Base-by-base conservation (phyloP, 2,888 invertebrate species). In the Acronicta leporina region DNA sequence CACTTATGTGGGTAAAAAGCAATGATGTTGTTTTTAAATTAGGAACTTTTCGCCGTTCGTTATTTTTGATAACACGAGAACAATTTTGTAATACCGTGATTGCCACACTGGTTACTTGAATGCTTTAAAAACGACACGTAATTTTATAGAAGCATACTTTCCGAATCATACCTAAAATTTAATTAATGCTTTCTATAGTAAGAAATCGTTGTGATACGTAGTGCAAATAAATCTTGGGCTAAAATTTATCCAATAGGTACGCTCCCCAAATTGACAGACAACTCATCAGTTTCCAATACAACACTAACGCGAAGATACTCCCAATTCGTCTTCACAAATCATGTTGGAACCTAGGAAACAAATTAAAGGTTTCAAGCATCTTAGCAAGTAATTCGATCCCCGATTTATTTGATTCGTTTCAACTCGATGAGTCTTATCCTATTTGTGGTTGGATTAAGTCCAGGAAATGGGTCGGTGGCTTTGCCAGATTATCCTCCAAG, bases 371-470 rank as follows among this genome's bases (percentile, higher is more conserved):
- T 52, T 63, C 58, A 63, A 77, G 63, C 68, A 33, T 68, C 78
- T 68, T 68, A 67, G 49, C 63, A 45, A 79, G 81, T 80, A 81
- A 80, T 81, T 80, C 69, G 80, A 80, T 77, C 69, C 60, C 33
- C 64, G 58, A 78, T 77, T 75, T 67, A 73, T 79, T 79, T 73
- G 69, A 80, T 75, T 73, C 67, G 66, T 73, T 77, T 58, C 66
- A 69, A 71, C 60, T 77, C 68, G 49, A 73, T 74, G 79, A 62
- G 65, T 77, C 67, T 76, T 68, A 74, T 78, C 77, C 73, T 82
- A 79, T 83, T 82, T 83, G 76, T 73, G 70, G 77, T 72, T 77
- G 77, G 77, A 83, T 83, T 81, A 83, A 76, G 75, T 56, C 52
- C 66, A 76, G 68, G 64, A 73, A 75, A 73, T 68, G 67, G 66